These are phyloP conservation scores for Yoshiicerus persimilis DNA, from an alignment of 1,140 invertebrate genomes.

Conservation along the genomic window DNA sequence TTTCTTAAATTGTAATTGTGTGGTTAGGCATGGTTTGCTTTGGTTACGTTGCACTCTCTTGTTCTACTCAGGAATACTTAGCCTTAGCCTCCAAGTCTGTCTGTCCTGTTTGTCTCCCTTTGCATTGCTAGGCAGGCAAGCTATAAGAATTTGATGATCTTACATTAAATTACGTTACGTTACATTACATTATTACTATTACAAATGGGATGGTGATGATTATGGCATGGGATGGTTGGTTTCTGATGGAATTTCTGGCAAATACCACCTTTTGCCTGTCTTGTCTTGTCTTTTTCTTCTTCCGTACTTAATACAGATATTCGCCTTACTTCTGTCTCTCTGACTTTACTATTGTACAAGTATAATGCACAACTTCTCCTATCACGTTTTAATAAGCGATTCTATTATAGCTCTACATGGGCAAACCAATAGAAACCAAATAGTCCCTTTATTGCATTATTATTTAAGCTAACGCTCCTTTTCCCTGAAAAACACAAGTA, in stretches of 20 bases:
- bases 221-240: background rate
- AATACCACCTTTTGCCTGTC: background rate
- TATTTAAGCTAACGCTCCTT: background rate
- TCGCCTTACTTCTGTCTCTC: background rate
- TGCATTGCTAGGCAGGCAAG: background rate
- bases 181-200: constrained; percentile 3
- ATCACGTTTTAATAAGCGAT: background rate
- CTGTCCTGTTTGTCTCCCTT: background rate
- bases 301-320: background rate
- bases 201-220: constrained; percentile 9
- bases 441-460: background rate
- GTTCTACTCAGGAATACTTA: background rate
- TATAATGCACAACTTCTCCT: no score
- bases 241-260: constrained; percentile 1
- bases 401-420: background rate
- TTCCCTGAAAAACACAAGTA: background rate
- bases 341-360: no score
- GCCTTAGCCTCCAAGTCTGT: background rate
- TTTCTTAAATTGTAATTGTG: constrained; percentile 21
- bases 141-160: background rate
- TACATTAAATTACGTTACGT: background rate
- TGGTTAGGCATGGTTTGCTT: constrained; percentile 15
- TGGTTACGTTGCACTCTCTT: background rate
- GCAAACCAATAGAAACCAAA: background rate
- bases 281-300: no score